Percentiles rank a stretch among this genome's conserved stretches.
Conservation (phyloP, 2,113 vertebrate species). For the Macquaria australasica region DNA sequence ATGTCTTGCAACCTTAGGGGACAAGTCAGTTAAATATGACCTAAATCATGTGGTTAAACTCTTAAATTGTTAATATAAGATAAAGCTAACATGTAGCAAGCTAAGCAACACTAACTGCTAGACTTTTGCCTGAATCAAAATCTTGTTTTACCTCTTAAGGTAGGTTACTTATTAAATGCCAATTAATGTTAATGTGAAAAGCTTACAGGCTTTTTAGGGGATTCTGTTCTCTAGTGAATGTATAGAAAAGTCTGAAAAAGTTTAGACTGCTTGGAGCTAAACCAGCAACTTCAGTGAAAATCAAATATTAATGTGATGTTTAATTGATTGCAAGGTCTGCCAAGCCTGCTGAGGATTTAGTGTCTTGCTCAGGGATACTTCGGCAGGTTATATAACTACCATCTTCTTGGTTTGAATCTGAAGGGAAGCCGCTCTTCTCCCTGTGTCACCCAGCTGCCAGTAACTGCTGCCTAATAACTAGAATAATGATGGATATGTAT, state of each 20-base stretch:
- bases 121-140: background rate
- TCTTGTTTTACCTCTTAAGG: background rate
- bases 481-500: conserved; percentile 39
- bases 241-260: background rate
- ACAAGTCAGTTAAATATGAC: background rate
- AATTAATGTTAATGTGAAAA: background rate
- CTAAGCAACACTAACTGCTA: background rate
- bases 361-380: background rate
- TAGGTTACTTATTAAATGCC: background rate
- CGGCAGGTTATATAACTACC: background rate
- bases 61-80: background rate
- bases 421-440: background rate
- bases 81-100: background rate
- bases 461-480: conserved; percentile 27
- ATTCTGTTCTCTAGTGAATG: background rate
- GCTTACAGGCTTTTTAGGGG: background rate
- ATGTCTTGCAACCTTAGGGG: background rate
- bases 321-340: background rate
- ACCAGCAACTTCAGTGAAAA: background rate
- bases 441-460: conserved; percentile 14
- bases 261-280: background rate
- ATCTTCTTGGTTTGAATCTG: background rate
- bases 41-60: background rate
- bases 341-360: background rate
- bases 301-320: background rate